Evolutionary conservation across 1,140 invertebrate genomes (phyloP), one percentile per base, ranked within the genome.

Genomic region (Drusus annulatus): DNA sequence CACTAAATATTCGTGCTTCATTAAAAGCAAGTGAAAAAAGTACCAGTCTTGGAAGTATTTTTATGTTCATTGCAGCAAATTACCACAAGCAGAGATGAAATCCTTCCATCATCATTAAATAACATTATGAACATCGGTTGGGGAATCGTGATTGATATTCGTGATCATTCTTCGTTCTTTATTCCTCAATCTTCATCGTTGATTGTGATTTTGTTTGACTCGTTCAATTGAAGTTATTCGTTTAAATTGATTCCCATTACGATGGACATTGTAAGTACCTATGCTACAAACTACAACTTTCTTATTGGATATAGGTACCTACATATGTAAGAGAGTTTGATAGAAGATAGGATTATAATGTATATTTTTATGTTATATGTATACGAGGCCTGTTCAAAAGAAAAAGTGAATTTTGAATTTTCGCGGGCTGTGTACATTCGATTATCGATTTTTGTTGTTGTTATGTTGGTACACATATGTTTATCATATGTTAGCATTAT

Each of bases 61-160:
- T 45, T 45, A 36, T 36, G 31, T 4, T 36, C 31, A 36, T 7
- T 68, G 63, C 63, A 17, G 23, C 56, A 60, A 60, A 68, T 68
- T 68, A 36, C 63, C 23, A 21, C 54, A 5, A 28, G 25, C 25
- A 2, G 63, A 68, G 63, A 68, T 68, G 63, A 68, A 36, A 36
- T 31, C 15, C n/a, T 36, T 45, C 63, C 63, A 68, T 68, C 63
- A 68, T 68, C 62, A 65, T 65, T 65, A 65, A 25, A 21, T n/a
- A 25, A 16, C 3, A 36, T 31, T 31, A 36, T 17, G 28, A 68
- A 60, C 58, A 60, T 60, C 23, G 56, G 28, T 68, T 68, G 63
- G n/a, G 8, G 58, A 68, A 5, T 68, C 63, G n/a, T 65, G 62
- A 28, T 60, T 65, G 23, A 65, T 65, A 31, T 28, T 65, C 62